Conservation (phyloP, 2,797 vertebrate species). For the Florisuga fusca region DNA sequence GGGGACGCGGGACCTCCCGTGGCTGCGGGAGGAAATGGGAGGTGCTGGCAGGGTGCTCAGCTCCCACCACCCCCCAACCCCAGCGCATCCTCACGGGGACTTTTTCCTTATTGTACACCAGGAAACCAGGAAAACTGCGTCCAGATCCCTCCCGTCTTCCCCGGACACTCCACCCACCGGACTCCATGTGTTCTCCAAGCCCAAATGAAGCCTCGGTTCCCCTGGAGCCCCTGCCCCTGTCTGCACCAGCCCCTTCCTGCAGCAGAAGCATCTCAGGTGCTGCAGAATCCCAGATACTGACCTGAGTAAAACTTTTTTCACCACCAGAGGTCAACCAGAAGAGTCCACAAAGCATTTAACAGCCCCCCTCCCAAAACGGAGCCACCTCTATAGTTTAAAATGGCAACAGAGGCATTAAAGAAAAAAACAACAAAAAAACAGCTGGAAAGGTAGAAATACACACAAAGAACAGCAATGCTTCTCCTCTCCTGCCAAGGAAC, state of each 20-base stretch:
- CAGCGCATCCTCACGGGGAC: no score
- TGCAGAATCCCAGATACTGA: no score
- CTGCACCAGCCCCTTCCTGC: not conserved
- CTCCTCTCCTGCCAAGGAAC: no score
- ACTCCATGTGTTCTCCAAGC: not conserved
- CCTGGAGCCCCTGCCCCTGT: no score
- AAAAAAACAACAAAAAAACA: fast-evolving
- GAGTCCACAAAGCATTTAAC: fast-evolving
- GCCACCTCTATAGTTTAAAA: not conserved
- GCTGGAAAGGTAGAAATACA: fast-evolving
- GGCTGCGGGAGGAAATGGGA: no score
- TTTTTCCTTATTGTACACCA: no score
- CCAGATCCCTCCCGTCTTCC: no score
- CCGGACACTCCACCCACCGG: not conserved
- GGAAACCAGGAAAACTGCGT: no score
- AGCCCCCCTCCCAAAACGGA: fast-evolving
- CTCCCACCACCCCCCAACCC: no score
- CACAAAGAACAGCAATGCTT: not conserved
- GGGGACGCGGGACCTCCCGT: no score
- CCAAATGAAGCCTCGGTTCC: not conserved
- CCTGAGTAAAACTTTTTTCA: not conserved
- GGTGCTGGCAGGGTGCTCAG: no score
- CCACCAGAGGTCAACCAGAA: not conserved
- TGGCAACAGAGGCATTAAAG: fast-evolving
- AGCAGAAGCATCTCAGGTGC: no score